phyloP scores from a whole-genome alignment of 2,888 invertebrate species.

The Agonum fuliginosum region DNA sequence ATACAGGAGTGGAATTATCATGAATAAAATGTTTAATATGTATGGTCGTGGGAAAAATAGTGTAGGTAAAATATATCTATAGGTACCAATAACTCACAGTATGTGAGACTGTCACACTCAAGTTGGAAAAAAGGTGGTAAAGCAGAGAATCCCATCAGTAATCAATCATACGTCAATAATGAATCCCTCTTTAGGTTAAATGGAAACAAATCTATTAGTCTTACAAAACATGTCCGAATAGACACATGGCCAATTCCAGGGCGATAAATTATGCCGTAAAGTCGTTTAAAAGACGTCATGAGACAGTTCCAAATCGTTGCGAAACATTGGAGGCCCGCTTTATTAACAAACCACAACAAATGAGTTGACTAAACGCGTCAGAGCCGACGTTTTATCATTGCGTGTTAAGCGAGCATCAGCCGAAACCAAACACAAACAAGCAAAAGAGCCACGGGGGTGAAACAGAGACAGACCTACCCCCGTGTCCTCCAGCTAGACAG shows the following conservation, averaged over 20 bases:
- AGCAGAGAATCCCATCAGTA: not conserved
- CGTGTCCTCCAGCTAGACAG: not conserved
- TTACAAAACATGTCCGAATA: not conserved
- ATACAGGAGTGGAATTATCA: too few species aligned
- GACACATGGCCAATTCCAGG: not conserved
- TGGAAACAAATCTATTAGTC: constrained; percentile 1
- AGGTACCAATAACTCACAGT: too few species aligned
- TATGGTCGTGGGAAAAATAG: too few species aligned
- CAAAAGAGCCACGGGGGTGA: constrained; percentile 19
- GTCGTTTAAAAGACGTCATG: constrained; percentile 20
- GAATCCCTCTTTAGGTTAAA: not conserved
- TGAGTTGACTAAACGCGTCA: constrained; percentile 38
- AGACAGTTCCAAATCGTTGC: constrained; percentile 42
- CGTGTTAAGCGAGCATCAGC: constrained; percentile 39
- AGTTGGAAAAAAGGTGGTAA: not conserved
- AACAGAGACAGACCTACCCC: constrained; percentile 13
- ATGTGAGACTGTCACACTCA: too few species aligned
- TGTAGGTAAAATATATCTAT: too few species aligned
- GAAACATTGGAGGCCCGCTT: constrained; percentile 18
- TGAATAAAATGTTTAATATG: too few species aligned
- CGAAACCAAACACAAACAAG: constrained; percentile 30
- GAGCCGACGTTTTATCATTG: constrained; percentile 44
- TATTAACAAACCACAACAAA: constrained; percentile 51
- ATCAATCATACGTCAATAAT: not conserved
- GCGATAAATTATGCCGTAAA: constrained; percentile 16